phyloP scores from a whole-genome alignment of 2,888 invertebrate species.

The Petrolisthes manimaculis region DNA sequence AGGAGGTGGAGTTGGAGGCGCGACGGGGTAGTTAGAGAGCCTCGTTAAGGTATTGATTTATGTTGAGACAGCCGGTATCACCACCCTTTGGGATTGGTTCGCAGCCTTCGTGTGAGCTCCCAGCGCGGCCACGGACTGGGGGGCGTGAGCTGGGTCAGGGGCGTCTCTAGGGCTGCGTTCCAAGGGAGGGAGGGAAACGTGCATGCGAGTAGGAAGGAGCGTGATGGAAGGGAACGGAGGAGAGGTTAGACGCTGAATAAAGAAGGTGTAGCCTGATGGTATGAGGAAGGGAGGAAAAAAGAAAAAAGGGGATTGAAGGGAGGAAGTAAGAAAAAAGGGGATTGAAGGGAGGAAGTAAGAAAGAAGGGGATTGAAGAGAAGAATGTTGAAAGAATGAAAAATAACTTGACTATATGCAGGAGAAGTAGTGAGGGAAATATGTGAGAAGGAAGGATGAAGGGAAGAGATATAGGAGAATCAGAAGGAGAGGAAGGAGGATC shows the following conservation, averaged over 20 bases:
- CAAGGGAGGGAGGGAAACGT: not conserved
- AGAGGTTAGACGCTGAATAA: slow-evolving; percentile 8
- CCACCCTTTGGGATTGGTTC: slow-evolving; percentile 58
- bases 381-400: no score
- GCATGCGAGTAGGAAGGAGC: not conserved
- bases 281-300: slow-evolving; percentile 3
- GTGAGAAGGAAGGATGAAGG: not conserved
- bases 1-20: not conserved
- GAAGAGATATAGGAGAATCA: not conserved
- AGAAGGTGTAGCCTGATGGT: slow-evolving; percentile 9
- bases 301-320: no score
- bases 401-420: no score
- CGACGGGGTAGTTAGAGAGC: slow-evolving; percentile 20
- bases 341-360: slow-evolving; percentile 1
- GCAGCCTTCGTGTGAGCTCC: slow-evolving; percentile 58
- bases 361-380: no score
- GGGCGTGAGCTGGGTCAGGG: not conserved
- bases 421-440: no score
- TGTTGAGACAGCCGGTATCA: slow-evolving; percentile 60
- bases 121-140: slow-evolving; percentile 32
- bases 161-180: not conserved
- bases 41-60: slow-evolving; percentile 62
- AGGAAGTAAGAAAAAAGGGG: no score
- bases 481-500: no score
- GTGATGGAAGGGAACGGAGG: not conserved